These are phyloP conservation scores for Picathartes gymnocephalus DNA, from an alignment of 2,113 vertebrate genomes.

Conservation along the genomic window DNA sequence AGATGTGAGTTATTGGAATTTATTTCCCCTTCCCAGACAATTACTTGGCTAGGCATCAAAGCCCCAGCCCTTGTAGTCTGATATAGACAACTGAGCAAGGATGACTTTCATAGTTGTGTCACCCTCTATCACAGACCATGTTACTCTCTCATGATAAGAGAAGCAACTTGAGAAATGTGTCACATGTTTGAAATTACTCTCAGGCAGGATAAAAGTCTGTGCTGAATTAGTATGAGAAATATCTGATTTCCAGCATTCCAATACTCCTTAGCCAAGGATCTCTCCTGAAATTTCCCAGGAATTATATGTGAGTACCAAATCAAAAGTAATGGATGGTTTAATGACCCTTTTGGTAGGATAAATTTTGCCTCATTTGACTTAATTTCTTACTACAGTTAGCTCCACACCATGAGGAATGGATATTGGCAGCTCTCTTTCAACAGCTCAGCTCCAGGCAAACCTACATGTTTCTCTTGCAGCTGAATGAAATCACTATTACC, in stretches of 20 bases:
- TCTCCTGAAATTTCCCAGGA: neutral
- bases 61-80: neutral
- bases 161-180: conserved; percentile 11
- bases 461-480: neutral
- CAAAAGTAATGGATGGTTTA: neutral
- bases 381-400: neutral
- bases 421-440: neutral
- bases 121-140: conserved; percentile 15
- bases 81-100: conserved; percentile 2
- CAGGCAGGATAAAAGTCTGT: neutral
- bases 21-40: neutral
- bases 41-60: conserved; percentile 55
- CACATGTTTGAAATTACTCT: conserved; percentile 27
- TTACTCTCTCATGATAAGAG: conserved; percentile 51
- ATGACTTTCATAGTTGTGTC: conserved; percentile 59
- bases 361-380: neutral
- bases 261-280: neutral
- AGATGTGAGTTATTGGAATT: neutral
- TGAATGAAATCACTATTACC: neutral
- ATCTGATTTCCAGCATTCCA: neutral
- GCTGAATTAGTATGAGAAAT: neutral
- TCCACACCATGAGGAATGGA: neutral
- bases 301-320: neutral
- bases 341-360: neutral
- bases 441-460: neutral